These are phyloP conservation scores for Stomatorhinus ivindoensis DNA, from an alignment of 2,113 vertebrate species.

Conservation along the genomic window DNA sequence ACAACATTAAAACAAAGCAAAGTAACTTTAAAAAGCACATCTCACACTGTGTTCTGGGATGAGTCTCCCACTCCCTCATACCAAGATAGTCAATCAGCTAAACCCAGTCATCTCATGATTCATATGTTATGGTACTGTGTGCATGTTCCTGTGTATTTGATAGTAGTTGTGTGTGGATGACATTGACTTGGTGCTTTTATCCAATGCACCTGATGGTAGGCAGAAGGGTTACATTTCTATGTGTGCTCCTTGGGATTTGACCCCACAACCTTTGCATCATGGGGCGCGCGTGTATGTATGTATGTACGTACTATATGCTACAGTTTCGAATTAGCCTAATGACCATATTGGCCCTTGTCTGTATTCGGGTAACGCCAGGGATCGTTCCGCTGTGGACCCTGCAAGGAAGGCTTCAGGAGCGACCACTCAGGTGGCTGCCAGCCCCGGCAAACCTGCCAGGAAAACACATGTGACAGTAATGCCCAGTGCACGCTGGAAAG, in stretches of 20 bases:
- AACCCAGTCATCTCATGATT: neutral
- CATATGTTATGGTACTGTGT: no score
- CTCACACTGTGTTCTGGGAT: neutral
- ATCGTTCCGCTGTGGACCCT: conserved; percentile 82
- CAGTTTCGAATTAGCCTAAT: neutral
- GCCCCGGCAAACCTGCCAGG: conserved; percentile 64
- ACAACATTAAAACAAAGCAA: neutral
- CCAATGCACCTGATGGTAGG: neutral
- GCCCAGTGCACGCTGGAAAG: conserved; percentile 76
- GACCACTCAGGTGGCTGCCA: conserved; percentile 79
- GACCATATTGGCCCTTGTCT: neutral
- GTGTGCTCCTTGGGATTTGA: neutral
- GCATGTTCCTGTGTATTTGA: neutral
- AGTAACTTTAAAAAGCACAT: neutral
- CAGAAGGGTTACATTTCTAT: neutral
- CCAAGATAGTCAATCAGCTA: no score
- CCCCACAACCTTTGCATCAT: neutral
- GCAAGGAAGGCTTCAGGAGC: conserved; percentile 75
- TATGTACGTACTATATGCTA: neutral
- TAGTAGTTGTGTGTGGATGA: neutral
- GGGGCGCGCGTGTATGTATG: neutral
- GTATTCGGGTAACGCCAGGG: conserved; percentile 57
- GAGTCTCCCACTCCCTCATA: neutral
- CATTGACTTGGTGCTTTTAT: neutral
- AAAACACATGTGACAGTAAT: conserved; percentile 77